phyloP scores from a whole-genome alignment of 2,113 vertebrate genomes.

The Mesembrinibis cayennensis region DNA sequence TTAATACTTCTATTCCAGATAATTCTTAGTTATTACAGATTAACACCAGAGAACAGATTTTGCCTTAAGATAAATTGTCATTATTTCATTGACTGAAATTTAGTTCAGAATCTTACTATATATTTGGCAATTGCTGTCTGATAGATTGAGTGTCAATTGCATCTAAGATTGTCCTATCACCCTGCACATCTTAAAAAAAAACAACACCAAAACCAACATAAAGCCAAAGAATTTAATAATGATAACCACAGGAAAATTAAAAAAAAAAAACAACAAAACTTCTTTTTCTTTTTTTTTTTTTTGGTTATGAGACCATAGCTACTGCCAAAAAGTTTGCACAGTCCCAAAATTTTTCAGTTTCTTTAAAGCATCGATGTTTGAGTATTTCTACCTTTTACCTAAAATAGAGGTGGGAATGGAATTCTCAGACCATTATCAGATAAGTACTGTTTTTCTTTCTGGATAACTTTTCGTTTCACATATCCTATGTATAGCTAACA shows the following conservation, averaged over 20 bases:
- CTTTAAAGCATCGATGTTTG: fast-evolving
- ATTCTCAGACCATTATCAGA: background rate
- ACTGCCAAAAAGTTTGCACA: fast-evolving
- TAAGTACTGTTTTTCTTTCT: background rate
- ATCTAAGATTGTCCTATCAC: background rate
- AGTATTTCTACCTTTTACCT: background rate
- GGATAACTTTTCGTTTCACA: background rate
- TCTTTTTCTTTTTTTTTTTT: background rate
- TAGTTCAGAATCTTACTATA: background rate
- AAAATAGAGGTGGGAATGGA: background rate
- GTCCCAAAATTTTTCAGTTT: background rate
- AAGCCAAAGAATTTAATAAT: background rate
- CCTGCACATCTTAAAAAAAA: background rate
- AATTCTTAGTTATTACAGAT: background rate
- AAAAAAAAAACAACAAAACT: no score
- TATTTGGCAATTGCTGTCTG: background rate
- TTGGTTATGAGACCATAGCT: background rate
- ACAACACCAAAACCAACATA: fast-evolving
- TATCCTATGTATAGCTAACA: background rate
- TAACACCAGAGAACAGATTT: background rate
- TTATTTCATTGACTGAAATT: background rate
- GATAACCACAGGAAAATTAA: background rate
- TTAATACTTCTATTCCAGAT: background rate
- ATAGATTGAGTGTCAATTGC: background rate
- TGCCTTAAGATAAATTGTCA: background rate